Evolutionary conservation across 2,888 invertebrate genomes (phyloP), one percentile per base, ranked within the genome.

Genomic region (Leptopilina syphax): DNA sequence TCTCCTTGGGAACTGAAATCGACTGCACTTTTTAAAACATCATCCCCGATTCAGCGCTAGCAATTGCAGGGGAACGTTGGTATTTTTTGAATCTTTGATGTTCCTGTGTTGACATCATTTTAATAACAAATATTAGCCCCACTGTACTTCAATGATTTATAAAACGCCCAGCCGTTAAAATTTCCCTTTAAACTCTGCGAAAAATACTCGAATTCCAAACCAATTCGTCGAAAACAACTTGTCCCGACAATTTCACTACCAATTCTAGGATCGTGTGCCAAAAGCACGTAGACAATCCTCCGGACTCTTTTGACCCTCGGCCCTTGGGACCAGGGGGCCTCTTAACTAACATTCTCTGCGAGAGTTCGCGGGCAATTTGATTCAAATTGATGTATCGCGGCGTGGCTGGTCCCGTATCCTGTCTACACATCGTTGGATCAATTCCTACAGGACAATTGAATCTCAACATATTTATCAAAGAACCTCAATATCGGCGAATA

Each of bases 111-210:
- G 85, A 86, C 1, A 92, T 80, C 94, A 97, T 96, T 94, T 98
- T 98, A 77, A 93, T 92, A n/a, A n/a, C n/a, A n/a, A 77, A 98
- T 94, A 93, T 98, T 98, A 83, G 94, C 95, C 85, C 94, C 94
- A 92, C 97, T 96, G 88, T 98, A 98, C 84, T 94, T 93, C 47
- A 97, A 84, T 70, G 98, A 96, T 92, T 98, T 98, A 0, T 95
- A n/a, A 82, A 34, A 96, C 84, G 50, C n/a, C 98, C 98, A 77
- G 98, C 99, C 9, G 98, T 97, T 8, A 96, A 92, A 85, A 98
- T 95, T n/a, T 84, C 98, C 97, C 92, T 99, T 99, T 5, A 97
- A 85, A 85, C 97, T 98, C 92, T 99, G 99, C 65, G 94, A 94
- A 79, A n/a, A n/a, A 97, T 94, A 91, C 98, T 98, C 13, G 98